Evolutionary conservation across 1,140 invertebrate genomes (phyloP).

Genomic region (Pinna nobilis): DNA sequence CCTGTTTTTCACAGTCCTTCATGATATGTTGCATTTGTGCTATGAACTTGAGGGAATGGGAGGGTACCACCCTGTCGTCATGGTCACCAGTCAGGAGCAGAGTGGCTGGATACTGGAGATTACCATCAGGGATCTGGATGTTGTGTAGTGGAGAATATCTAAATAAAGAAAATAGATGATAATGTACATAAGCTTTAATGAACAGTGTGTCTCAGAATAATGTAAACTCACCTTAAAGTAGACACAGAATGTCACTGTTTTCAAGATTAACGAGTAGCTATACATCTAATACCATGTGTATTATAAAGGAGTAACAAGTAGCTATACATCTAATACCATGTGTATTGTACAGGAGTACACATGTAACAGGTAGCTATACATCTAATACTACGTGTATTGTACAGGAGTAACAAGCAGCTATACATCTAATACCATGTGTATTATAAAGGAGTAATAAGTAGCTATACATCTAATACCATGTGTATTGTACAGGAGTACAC

Average conservation of each 20-base stretch:
- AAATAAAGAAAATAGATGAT: slow-evolving; percentile 29
- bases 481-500: too few species aligned
- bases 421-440: too few species aligned
- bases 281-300: too few species aligned
- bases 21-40: slow-evolving; percentile 90
- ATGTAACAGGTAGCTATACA: too few species aligned
- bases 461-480: too few species aligned
- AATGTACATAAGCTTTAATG: background rate
- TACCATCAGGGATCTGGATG: slow-evolving; percentile 80
- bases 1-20: slow-evolving; percentile 78
- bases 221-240: background rate
- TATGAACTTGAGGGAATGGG: slow-evolving; percentile 96
- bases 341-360: too few species aligned
- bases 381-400: too few species aligned
- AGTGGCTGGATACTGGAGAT: slow-evolving; percentile 89
- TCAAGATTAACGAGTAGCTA: too few species aligned
- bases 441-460: too few species aligned
- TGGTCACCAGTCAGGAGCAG: slow-evolving; percentile 96
- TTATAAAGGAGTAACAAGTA: too few species aligned
- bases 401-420: too few species aligned
- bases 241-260: background rate
- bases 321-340: too few species aligned
- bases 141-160: slow-evolving; percentile 96
- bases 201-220: background rate
- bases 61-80: slow-evolving; percentile 96